Base-by-base conservation (phyloP, 1,140 invertebrate species). In the Charaxes varanes region DNA sequence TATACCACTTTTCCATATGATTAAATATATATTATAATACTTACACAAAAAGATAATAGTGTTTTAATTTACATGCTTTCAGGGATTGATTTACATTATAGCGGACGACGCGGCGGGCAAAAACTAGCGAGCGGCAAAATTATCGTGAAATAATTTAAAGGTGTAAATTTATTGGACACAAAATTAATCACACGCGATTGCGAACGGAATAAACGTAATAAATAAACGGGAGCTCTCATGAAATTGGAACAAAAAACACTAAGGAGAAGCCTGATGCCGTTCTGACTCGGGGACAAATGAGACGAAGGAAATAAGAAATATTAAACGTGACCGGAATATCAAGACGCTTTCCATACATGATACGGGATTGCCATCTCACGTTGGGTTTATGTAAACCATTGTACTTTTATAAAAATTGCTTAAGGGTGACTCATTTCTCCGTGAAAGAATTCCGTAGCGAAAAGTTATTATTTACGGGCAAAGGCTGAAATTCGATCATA, bases 281-380 rank as follows among this genome's bases (percentile, higher is more conserved):
- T 73, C 59, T 57, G 64, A 67, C 54, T 76, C 49, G 68, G 61
- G 70, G 61, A 79, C 70, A 77, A 78, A 81, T 81, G 77, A 81
- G 70, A 66, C 71, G 67, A 73, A 79, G 68, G 68, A 77, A 77
- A 81, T 81, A 81, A 79, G 74, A 81, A 81, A 81, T 81, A 79
- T 79, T 76, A 77, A 70, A 81, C 77, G 77, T 81, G 77, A 77
- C 73, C 64, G 18, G 70, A 78, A 77, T 72, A 57, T 73, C 55
- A 68, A 74, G 65, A 64, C 45, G 53, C 49, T 68, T 66, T 62
- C 69, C 64, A 74, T 73, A 65, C 61, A 61, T 62, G 56, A 63
- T 59, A 68, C 57, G 55, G 53, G 55, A 63, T 65, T 70, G 52
- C 52, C 59, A 62, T 63, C 61, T 68, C 65, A 67, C 59, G 60